Evolutionary conservation across 1,140 invertebrate species (phyloP), one percentile per base, ranked within the genome.

Genomic region (Pentalonia nigronervosa): DNA sequence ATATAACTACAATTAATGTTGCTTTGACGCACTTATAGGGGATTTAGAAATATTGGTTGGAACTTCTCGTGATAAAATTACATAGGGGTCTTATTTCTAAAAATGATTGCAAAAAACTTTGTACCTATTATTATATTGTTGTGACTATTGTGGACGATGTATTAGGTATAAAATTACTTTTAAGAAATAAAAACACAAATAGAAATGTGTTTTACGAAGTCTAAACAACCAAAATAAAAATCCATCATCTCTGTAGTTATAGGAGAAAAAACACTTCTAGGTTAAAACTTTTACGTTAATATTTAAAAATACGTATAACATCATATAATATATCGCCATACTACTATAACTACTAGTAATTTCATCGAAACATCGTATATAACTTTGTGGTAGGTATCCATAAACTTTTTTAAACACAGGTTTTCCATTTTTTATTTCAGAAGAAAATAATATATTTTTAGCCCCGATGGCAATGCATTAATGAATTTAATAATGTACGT

Each of bases 211-310:
- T 89, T 36, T 53, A 8, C 20, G 21, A 11, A 53, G 14, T n/a
- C 67, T 91, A 47, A 83, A 81, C 30, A 81, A 91, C 90, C 45
- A 30, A 67, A 91, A 91, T 91, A 83, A 91, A 91, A 76, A 48
- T 91, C 30, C 45, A 81, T 47, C 90, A 89, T 50, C 48, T 53
- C 8, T 14, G n/a, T 25, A 17, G 83, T 89, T 45, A 23, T 36
- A 21, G 45, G 20, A 91, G 9, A 83, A 4, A 91, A 91, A 53
- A 83, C 45, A 21, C 67, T 25, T 36, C n/a, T 47, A 47, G 90
- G 67, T n/a, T 36, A 50, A 81, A 91, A 83, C 47, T 23, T 81
- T 21, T 45, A 83, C 67, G 17, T 34, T 20, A 48, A 81, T 91
- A 48, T 91, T 81, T 91, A 91, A 91, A 41, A 91, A 83, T 48